Percentiles rank a stretch among this genome's conserved stretches.
These are phyloP conservation scores for Macrochelys suwanniensis DNA, from an alignment of 2,797 vertebrate genomes.

Conservation along the genomic window DNA sequence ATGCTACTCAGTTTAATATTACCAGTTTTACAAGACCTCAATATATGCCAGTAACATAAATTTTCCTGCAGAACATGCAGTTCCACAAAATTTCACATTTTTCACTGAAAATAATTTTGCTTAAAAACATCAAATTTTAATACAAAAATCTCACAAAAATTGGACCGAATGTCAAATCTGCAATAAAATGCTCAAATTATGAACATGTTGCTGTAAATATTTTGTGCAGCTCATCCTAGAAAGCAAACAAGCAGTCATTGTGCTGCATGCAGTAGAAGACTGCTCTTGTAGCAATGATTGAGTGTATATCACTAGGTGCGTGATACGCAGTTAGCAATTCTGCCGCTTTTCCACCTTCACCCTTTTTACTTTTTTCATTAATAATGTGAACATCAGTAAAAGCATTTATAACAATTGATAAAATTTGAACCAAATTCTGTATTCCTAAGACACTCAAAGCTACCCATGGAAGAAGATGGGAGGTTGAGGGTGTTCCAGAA, in stretches of 20 bases:
- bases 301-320: background rate
- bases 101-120: slow-evolving; percentile 20
- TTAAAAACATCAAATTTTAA: slow-evolving; percentile 19
- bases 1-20: slow-evolving; percentile 47
- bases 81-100: background rate
- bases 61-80: slow-evolving; percentile 33
- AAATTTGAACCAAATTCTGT: background rate
- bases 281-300: slow-evolving; percentile 9
- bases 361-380: background rate
- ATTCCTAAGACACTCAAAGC: background rate
- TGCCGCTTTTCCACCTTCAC: background rate
- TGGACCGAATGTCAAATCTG: background rate
- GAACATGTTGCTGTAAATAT: background rate
- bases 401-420: background rate
- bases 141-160: background rate
- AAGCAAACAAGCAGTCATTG: background rate
- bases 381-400: background rate
- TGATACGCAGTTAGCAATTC: background rate
- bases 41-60: slow-evolving; percentile 57
- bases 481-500: background rate
- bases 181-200: background rate
- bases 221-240: background rate
- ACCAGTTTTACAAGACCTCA: slow-evolving; percentile 49
- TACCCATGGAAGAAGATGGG: background rate
- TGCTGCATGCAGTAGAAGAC: background rate